Evolutionary conservation across 2,888 invertebrate species (phyloP), one percentile per base, ranked within the genome.

Genomic region (Amiota minor): DNA sequence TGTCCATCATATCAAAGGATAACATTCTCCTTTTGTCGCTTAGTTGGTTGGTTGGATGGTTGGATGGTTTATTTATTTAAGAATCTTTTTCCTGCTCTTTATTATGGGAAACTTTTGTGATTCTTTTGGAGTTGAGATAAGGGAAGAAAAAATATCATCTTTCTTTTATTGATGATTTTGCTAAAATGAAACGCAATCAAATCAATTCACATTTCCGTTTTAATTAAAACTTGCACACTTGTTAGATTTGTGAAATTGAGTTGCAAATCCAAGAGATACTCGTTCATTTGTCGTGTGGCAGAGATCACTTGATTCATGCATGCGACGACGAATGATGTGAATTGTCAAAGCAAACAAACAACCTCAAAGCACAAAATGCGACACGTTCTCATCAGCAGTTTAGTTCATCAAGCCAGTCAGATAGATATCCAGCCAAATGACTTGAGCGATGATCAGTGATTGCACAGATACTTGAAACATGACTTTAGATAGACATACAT

Each of bases 1-100:
- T n/a, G n/a, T n/a, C 67, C 50, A 62, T 73, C 81, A 80, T 85
- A 84, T 83, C 50, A 67, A 61, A 45, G 16, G 61, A 73, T 64
- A 72, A 64, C 50, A 23, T 53, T 76, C 65, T 20, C n/a, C 45
- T 70, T 75, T 80, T 76, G 81, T 81, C 81, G 77, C 74, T 46
- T 70, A n/a, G 47, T 18, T 65, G 53, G 62, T 55, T 12, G 71
- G 14, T 46, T 53, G 53, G 45, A 64, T 46, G 47, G 9, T n/a
- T 20, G 12, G 47, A 47, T n/a, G 55, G 12, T 70, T 50, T 69
- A 23, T 46, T 69, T 70, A 55, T 70, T 61, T 59, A 59, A 16
- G 59, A 20, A 50, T 68, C 6, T 68, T 68, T 53, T 20, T 50
- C 11, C 53, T 23, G 35, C 53, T 3, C 53, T 53, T 53, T 4